Conservation (phyloP, 1,140 invertebrate genomes). For the Neuroterus valhalla region DNA sequence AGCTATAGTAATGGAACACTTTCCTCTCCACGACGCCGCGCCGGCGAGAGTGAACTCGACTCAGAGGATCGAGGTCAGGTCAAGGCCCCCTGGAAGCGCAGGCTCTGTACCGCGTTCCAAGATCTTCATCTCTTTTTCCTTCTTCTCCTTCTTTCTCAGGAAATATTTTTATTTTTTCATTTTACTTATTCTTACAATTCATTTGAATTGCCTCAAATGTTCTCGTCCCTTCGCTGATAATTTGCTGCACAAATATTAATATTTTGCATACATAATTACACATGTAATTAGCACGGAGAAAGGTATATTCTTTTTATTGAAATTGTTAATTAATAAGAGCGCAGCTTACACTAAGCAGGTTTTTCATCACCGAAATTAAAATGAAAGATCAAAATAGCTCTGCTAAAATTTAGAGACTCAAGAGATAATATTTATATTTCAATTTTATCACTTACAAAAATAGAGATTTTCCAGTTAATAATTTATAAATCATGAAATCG, state of each 20-base stretch:
- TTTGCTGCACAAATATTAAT: constrained; percentile 2
- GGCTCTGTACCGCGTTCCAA: constrained; percentile 54
- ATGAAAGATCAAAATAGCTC: neutral
- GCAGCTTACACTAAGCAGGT: constrained; percentile 12
- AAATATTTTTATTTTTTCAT: neutral
- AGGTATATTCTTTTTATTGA: constrained; percentile 22
- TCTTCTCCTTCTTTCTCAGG: constrained; percentile 33
- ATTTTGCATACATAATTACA: neutral
- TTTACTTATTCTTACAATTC: constrained; percentile 23
- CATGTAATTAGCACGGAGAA: constrained; percentile 7
- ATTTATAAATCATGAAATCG: too few relatives aligned
- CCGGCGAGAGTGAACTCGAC: constrained; percentile 74
- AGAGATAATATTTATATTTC: neutral
- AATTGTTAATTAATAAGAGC: constrained; percentile 8
- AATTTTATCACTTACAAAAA: too few relatives aligned
- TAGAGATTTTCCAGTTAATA: too few relatives aligned
- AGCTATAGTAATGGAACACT: constrained; percentile 71
- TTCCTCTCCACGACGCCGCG: constrained; percentile 71
- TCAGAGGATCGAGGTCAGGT: constrained; percentile 74
- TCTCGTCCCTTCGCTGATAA: neutral
- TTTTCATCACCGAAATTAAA: constrained; percentile 8
- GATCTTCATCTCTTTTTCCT: constrained; percentile 38
- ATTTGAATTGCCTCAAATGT: neutral
- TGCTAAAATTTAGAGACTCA: neutral
- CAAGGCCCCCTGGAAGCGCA: constrained; percentile 71